Base-by-base conservation (phyloP, 2,797 vertebrate species). In the Sebastes matsubarae region DNA sequence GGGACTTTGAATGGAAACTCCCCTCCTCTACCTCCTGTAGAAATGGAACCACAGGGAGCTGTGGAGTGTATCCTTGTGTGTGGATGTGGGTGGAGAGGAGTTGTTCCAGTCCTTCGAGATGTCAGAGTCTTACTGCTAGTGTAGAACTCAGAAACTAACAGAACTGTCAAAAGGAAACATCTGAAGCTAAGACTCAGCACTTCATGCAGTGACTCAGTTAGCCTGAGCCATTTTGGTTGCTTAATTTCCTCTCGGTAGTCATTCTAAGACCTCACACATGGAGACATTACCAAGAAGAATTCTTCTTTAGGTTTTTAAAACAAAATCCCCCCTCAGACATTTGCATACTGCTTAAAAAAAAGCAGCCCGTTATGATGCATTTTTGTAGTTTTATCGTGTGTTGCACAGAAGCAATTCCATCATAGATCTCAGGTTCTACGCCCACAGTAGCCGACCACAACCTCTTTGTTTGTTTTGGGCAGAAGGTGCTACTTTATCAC, bases 1-100 rank as follows among this genome's bases (percentile, higher is more conserved):
- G 91, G 88, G 85, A 89, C 87, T 76, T 80, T 83, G 70, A 83
- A 84, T 87, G 92, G 93, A 95, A 95, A 93, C 88, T 93, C 92
- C 94, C 93, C 87, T 93, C 85, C 88, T 93, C 86, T 90, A 90
- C 84, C 80, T 89, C 80, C 63, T 76, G 88, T 87, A 89, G 82
- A 93, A 89, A 89, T 68, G 77, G 86, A 88, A 82, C 70, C 68
- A 58, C 85, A 75, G 81, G 88, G 91, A 91, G 80, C 76, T 78
- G 81, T 83, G 88, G 88, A 87, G 86, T 81, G 66, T 42, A 80
- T 92, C 93, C 93, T 89, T 89, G 78, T 86, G 78, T 86, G 85
- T 87, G 83, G 83, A 87, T 86, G 87, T 89, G 89, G 91, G 89
- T 80, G 84, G 79, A 77, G 79, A 77, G 72, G 77, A 89, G 64